Evolutionary conservation across 2,113 vertebrate genomes (phyloP).

Genomic region (Ptychochromis oligacanthus): DNA sequence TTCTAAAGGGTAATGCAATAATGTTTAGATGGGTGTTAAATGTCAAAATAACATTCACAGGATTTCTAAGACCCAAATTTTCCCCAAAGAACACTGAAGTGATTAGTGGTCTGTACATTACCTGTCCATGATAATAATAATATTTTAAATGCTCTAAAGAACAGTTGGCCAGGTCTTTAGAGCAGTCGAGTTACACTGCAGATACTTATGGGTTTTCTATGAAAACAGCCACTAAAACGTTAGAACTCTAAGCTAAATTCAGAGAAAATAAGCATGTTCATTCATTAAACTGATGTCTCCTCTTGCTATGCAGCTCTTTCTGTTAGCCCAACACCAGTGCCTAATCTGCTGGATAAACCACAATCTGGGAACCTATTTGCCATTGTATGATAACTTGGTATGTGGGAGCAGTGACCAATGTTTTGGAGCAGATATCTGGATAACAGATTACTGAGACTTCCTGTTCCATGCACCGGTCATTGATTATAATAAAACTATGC

Average conservation of each 20-base stretch:
- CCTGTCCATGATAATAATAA: neutral
- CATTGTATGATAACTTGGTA: neutral
- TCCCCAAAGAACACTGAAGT: neutral
- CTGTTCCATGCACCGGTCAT: neutral
- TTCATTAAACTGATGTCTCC: constrained; percentile 10
- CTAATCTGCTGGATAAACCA: constrained; percentile 66
- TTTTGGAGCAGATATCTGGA: neutral
- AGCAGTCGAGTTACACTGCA: neutral
- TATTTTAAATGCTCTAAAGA: too few species aligned
- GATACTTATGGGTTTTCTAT: neutral
- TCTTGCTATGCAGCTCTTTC: constrained; percentile 28
- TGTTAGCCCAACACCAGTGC: constrained; percentile 24
- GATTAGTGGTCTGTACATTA: neutral
- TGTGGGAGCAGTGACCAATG: fast-evolving
- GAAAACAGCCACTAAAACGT: neutral
- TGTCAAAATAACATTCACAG: neutral
- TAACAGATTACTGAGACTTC: neutral
- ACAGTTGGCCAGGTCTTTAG: neutral
- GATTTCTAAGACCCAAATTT: neutral
- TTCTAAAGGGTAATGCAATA: neutral
- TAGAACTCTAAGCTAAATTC: neutral
- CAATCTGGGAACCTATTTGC: neutral
- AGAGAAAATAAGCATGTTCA: neutral
- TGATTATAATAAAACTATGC: neutral
- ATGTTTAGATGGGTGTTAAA: neutral